Base-by-base conservation (phyloP, 2,888 invertebrate genomes). In the Caenorhabditis angaria region DNA sequence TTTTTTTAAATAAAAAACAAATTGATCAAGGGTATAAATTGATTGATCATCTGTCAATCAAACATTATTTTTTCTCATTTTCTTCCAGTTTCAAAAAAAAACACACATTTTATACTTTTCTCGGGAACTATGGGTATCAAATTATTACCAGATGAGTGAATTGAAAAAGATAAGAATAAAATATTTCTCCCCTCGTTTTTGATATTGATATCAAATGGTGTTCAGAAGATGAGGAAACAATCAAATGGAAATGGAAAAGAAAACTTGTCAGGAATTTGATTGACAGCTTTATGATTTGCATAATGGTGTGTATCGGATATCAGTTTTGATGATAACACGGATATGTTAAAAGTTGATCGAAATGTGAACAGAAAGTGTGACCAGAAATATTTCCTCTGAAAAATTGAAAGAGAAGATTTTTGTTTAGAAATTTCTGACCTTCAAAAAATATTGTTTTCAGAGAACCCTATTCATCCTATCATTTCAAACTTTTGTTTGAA, bases 141-240 rank as follows among this genome's bases (percentile, higher is more conserved):
- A 41, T 41, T 41, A 41, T 10, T 41, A 41, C 41, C 41, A 41
- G 41, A 41, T 41, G 41, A 14, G 41, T 41, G 41, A 41, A 41
- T 18, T 18, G 10, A 41, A 41, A 41, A 41, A 41, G 41, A 41
- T 41, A 41, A 41, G 41, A 41, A 14, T 2, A 41, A 3, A 6
- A 6, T 18, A 14, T 41, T 41, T 41, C 18, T 41, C 18, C 41
- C 18, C 18, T n/a, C n/a, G n/a, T 41, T 41, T 41, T 12, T 18
- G 18, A 41, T 18, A 41, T 12, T 10, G 18, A 18, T 41, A 2
- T 41, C 14, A 18, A 41, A 41, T n/a, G n/a, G 41, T 41, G 41
- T 41, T 41, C 41, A 18, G 41, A 41, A 41, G 41, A 41, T 41
- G 41, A 18, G 18, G 10, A 41, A n/a, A n/a, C n/a, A n/a, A n/a